A percentile compares a stretch with the other conserved stretches of the same genome.
phyloP scores from a whole-genome alignment of 2,113 vertebrate genomes.

The Neotragus pygmaeus region DNA sequence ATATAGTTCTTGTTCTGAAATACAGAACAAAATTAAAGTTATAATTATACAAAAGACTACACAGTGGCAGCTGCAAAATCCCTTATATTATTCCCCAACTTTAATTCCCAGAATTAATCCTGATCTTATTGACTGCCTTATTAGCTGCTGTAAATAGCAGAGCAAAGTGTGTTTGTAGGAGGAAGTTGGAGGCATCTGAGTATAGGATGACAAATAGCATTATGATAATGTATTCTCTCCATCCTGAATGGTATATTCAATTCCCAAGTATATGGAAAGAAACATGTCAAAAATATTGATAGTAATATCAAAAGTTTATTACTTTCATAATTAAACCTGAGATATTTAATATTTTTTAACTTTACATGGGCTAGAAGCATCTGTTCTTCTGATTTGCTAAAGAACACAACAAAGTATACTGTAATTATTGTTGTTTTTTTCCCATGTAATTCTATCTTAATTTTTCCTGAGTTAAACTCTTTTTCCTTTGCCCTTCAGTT shows the following conservation, averaged over 20 bases:
- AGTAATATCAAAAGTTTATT: slow-evolving; percentile 31
- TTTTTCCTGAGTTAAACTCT: neutral
- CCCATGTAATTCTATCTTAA: neutral
- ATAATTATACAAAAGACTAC: slow-evolving; percentile 56
- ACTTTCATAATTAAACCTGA: slow-evolving; percentile 44
- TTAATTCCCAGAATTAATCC: slow-evolving; percentile 28
- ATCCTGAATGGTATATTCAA: neutral
- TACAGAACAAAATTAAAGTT: slow-evolving; percentile 47
- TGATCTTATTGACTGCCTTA: slow-evolving; percentile 62
- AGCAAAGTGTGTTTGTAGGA: slow-evolving; percentile 24
- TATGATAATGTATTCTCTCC: neutral
- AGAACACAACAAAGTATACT: neutral
- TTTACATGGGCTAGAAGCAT: neutral
- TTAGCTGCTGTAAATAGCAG: slow-evolving; percentile 62
- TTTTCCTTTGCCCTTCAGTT: neutral
- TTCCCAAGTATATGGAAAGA: slow-evolving; percentile 3
- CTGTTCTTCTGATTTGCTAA: neutral
- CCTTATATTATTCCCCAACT: slow-evolving; percentile 36
- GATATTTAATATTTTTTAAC: neutral
- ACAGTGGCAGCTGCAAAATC: slow-evolving; percentile 46
- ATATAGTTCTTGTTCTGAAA: slow-evolving; percentile 36
- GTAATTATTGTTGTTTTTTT: neutral
- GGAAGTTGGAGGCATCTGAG: slow-evolving; percentile 12
- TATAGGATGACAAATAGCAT: neutral
- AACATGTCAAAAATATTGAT: neutral